Conservation (phyloP, 2,113 vertebrate genomes). For the crab-eating macaque (Macaca fascicularis) region T2T-MFA8v1.1 NC_088379.1:191897501-191898000, state of each 20-base stretch:
- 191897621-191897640: not conserved
- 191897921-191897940: slow-evolving; percentile 30
- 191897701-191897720: not conserved
- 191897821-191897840: slow-evolving; percentile 4
- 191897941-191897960: slow-evolving; percentile 32
- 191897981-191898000: slow-evolving; percentile 37
- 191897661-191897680: not conserved
- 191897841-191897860: slow-evolving; percentile 53
- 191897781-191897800: not conserved
- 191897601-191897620: not conserved
- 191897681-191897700: slow-evolving; percentile 1
- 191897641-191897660: not conserved
- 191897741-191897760: slow-evolving; percentile 16
- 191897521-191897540: not conserved
- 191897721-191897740: not conserved
- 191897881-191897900: slow-evolving; percentile 67
- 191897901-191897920: slow-evolving; percentile 75
- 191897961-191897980: slow-evolving; percentile 13
- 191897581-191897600: not conserved
- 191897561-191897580: not conserved
- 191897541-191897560: not conserved
- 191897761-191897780: not conserved
- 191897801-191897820: not conserved
- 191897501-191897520: not conserved
- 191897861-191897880: slow-evolving; percentile 53